Base-by-base conservation (phyloP, 2,113 vertebrate species). In the Rhagologus leucostigma region DNA sequence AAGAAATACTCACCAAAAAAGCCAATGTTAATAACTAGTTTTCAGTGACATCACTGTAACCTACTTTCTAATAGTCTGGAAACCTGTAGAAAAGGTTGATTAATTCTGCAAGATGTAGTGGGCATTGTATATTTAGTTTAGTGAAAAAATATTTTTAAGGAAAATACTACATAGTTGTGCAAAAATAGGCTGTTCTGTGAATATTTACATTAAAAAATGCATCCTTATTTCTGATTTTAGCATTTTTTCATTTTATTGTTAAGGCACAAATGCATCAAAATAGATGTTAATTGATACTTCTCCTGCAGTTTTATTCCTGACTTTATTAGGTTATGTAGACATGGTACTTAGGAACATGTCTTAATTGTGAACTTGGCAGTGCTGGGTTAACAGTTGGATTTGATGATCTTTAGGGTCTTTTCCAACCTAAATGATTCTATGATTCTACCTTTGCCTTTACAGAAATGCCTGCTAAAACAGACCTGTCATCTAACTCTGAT, bases 361-460 rank as follows among this genome's bases (percentile, higher is more conserved):
- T 71, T 60, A 64, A 39, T 73, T 24, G 13, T 70, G 52, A 57
- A 16, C 24, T 46, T 59, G 29, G 24, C n/a, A 75, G 19, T 57
- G 35, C 33, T 42, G 32, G 13, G 19, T 27, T 74, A 69, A 30
- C 0, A 0, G 16, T 10, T 74, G 41, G 32, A 35, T 57, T 64
- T 75, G 9, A 55, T 76, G 41, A 41, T 75, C 23, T 75, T 64
- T 27, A 74, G 18, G 50, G 8, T 62, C 19, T 75, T 82, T 79
- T 67, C 47, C 57, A 63, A 26, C 6, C 6, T 13, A 67, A 63
- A 69, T 55, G 6, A 46, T 67, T 85, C 26, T 71, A 2, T 53
- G 24, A 50, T 50, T 92, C 39, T 35, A 26, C 1, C 1, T 80
- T 41, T 67, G 27, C 29, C 46, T 77, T 74, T 55, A 47, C 47